Evolutionary conservation across 64 coral and sea anemone genomes (phyloP), one percentile per base, ranked within the genome.

Genomic region (Montipora sp.): DNA sequence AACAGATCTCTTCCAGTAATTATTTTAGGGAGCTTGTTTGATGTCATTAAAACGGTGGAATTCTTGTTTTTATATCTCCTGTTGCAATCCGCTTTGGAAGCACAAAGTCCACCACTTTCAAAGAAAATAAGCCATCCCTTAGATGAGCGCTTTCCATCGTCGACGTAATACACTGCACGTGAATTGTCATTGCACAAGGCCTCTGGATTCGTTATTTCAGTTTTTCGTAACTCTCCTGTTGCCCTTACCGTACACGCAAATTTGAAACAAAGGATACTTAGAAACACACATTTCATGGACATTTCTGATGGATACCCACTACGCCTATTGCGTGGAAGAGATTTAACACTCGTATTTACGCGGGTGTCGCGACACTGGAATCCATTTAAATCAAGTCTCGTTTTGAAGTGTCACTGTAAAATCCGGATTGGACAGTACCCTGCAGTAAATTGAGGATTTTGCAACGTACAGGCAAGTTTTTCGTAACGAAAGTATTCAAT

Each of bases 131-230:
- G 57, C 93, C 93, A 94, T 13, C 77, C 84, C 67, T 53, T 49
- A 1, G 51, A 21, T 5, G 71, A 65, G 8, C n/a, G 59, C 15
- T 49, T 71, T 81, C 88, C 20, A 71, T 71, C 8, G 5, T 23
- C 72, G 69, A 90, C 90, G 58, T 84, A 94, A 75, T 84, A 84
- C 20, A 76, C 77, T 61, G 93, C 93, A 27, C 72, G 79, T 70
- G 93, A 94, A 77, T 94, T 84, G 79, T 94, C 93, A 75, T 94
- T 94, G 74, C 93, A 94, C 69, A 94, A 3, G 4, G 93, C 93
- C 20, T 84, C 73, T 19, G 36, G 16, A 16, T 80, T 24, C 4
- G 3, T 78, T 5, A 94, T 16, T 68, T 85, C 16, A 71, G 8
- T 47, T 79, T 94, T 94, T 12, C n/a, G 45, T 19, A 84, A 71